Percentiles rank a stretch among this genome's conserved stretches.
Conservation (phyloP, 2,797 vertebrate species). For the Graptemys geographica region DNA sequence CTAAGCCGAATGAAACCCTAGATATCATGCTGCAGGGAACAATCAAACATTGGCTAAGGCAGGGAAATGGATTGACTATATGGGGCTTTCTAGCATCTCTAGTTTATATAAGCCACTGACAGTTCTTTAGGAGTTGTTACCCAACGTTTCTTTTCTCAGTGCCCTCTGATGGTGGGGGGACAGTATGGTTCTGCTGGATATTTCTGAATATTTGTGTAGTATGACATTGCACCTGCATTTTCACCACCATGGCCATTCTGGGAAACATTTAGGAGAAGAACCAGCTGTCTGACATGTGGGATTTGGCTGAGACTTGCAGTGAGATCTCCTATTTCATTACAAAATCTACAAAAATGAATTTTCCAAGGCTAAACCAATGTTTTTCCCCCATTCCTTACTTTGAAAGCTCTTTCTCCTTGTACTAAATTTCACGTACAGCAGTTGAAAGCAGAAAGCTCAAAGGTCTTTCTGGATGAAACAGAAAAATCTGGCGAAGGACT, state of each 20-base stretch:
- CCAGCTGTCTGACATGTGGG: too few species aligned
- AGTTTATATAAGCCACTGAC: background rate
- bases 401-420: rapidly evolving
- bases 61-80: background rate
- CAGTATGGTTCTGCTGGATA: too few species aligned
- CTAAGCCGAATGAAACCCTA: background rate
- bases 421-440: rapidly evolving
- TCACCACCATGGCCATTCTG: too few species aligned
- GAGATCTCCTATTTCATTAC: background rate
- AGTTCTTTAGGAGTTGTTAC: too few species aligned
- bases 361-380: rapidly evolving
- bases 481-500: background rate
- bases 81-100: background rate
- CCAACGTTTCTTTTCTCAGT: too few species aligned
- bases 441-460: background rate
- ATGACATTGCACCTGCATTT: too few species aligned
- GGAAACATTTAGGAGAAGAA: too few species aligned
- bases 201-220: too few species aligned
- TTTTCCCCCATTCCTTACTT: rapidly evolving
- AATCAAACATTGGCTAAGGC: background rate
- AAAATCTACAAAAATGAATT: too few species aligned
- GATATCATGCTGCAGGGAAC: background rate
- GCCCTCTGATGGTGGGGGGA: too few species aligned
- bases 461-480: background rate
- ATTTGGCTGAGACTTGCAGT: background rate